Evolutionary conservation across 2,888 invertebrate genomes (phyloP).

Genomic region (Macroteleia sp.): DNA sequence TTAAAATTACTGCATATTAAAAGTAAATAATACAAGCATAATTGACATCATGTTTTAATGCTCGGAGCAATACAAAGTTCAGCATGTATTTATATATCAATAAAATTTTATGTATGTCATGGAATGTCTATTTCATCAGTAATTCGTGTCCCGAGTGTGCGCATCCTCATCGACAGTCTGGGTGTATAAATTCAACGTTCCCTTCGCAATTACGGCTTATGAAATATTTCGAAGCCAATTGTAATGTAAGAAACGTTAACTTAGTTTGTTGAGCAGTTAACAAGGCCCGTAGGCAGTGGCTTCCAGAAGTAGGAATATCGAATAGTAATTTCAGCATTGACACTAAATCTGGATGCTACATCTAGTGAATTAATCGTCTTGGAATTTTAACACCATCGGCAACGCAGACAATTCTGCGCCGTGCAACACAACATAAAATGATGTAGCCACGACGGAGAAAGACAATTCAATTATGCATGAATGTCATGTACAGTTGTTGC

Average conservation of each 20-base stretch:
- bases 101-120: conserved; percentile 35
- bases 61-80: no score
- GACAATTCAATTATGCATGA: conserved; percentile 53
- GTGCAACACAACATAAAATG: conserved; percentile 25
- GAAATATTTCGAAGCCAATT: conserved; percentile 66
- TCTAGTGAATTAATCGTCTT: conserved; percentile 55
- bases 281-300: conserved; percentile 64
- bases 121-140: conserved; percentile 48
- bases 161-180: conserved; percentile 49
- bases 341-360: conserved; percentile 35
- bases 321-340: conserved; percentile 67
- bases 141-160: conserved; percentile 38
- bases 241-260: conserved; percentile 79
- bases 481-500: conserved; percentile 38
- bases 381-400: conserved; percentile 51
- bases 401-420: conserved; percentile 28
- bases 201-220: conserved; percentile 57
- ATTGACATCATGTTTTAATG: no score
- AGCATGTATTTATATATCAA: conserved; percentile 33
- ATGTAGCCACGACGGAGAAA: conserved; percentile 34
- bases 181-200: conserved; percentile 48
- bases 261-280: conserved; percentile 80
- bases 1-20: no score
- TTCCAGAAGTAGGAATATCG: conserved; percentile 69
- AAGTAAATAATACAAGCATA: no score